These are phyloP conservation scores for Elysia crispata DNA, from an alignment of 2,888 invertebrate genomes.

Conservation along the genomic window DNA sequence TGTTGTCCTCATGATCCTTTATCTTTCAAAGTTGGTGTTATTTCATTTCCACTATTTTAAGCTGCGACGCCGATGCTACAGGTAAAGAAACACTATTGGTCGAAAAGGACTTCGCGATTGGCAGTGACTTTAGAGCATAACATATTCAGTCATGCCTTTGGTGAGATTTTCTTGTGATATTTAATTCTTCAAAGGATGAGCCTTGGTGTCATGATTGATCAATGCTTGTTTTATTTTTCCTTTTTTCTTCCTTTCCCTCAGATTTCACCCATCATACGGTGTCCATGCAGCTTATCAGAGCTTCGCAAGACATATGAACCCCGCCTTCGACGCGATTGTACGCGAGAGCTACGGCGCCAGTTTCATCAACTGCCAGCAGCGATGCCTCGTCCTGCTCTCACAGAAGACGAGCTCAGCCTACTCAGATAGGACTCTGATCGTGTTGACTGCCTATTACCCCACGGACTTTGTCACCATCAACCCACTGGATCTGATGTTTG, in stretches of 20 bases:
- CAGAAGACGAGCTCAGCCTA: slow-evolving; percentile 49
- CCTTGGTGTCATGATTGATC: neutral
- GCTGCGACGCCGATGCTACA: too few species aligned
- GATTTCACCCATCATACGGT: slow-evolving; percentile 30
- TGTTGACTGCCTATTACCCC: slow-evolving; percentile 46
- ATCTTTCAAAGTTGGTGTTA: too few species aligned
- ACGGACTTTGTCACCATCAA: slow-evolving; percentile 59
- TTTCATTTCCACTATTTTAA: too few species aligned
- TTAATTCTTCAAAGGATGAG: too few species aligned
- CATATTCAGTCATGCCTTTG: too few species aligned
- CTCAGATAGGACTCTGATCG: slow-evolving; percentile 28
- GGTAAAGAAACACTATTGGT: too few species aligned
- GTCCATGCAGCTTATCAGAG: slow-evolving; percentile 26
- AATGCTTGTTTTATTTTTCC: neutral
- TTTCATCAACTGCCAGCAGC: slow-evolving; percentile 31
- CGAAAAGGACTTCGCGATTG: too few species aligned
- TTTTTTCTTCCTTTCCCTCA: neutral
- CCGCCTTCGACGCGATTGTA: slow-evolving; percentile 20
- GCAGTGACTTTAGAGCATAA: too few species aligned
- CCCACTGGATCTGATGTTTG: slow-evolving; percentile 60
- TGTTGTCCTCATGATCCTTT: too few species aligned
- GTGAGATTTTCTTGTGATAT: too few species aligned
- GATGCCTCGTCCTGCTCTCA: slow-evolving; percentile 38
- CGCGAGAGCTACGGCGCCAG: slow-evolving; percentile 47
- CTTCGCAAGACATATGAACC: neutral